phyloP scores from a whole-genome alignment of 1,140 invertebrate genomes.

The Paracyclopina nana region DNA sequence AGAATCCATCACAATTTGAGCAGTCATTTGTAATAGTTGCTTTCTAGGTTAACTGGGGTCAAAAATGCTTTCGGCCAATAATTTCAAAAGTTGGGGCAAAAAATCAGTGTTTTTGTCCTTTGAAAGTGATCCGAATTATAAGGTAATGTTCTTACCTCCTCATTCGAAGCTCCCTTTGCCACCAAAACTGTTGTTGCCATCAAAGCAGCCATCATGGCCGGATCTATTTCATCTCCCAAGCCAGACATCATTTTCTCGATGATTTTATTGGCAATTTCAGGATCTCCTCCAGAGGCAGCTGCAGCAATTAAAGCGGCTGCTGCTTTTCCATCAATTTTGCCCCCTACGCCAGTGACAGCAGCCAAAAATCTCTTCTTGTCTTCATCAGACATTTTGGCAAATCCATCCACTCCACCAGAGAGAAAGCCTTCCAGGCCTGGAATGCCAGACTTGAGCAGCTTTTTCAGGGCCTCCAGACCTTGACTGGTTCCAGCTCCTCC shows the following conservation, averaged over 20 bases:
- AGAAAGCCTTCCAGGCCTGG: slow-evolving; percentile 12
- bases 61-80: no score
- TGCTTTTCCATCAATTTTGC: slow-evolving; percentile 15
- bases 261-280: slow-evolving; percentile 15
- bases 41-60: no score
- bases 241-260: slow-evolving; percentile 16
- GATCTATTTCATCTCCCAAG: slow-evolving; percentile 16
- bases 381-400: slow-evolving; percentile 15
- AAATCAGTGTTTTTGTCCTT: no score
- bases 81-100: no score
- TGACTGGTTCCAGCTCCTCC: neutral
- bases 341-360: slow-evolving; percentile 12
- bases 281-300: slow-evolving; percentile 12
- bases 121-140: no score
- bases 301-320: slow-evolving; percentile 14
- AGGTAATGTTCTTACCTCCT: slow-evolving; percentile 13
- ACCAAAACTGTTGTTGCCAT: slow-evolving; percentile 17
- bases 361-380: slow-evolving; percentile 15
- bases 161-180: slow-evolving; percentile 12
- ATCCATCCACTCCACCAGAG: neutral
- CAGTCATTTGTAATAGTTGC: no score
- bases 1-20: no score
- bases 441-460: slow-evolving; percentile 14
- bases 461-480: slow-evolving; percentile 7
- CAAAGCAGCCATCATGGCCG: slow-evolving; percentile 16